Conservation (phyloP, 2,797 vertebrate genomes). For the Meda fulgida region DNA sequence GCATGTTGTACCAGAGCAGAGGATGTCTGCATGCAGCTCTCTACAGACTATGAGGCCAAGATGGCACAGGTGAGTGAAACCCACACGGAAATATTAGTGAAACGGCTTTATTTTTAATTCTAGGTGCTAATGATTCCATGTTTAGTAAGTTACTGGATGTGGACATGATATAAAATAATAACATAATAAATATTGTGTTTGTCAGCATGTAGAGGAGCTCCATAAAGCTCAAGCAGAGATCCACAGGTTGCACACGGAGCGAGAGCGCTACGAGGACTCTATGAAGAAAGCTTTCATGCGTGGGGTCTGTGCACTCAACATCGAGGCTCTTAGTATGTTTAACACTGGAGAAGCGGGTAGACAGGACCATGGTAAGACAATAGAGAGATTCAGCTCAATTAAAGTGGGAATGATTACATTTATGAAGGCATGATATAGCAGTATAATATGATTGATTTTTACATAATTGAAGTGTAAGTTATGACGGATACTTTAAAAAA, state of each 20-base stretch:
- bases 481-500: neutral
- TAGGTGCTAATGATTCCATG: neutral
- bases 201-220: conserved; percentile 81
- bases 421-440: neutral
- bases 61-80: conserved; percentile 82
- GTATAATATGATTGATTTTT: neutral
- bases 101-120: neutral
- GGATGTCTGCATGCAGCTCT: conserved; percentile 87
- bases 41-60: conserved; percentile 86
- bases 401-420: neutral
- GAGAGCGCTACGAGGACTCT: conserved; percentile 88
- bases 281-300: conserved; percentile 99
- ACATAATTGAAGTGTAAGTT: neutral
- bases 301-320: conserved; percentile 94
- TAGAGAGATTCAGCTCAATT: neutral
- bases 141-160: neutral
- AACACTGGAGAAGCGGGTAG: conserved; percentile 77
- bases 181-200: conserved; percentile 13
- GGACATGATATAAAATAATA: neutral
- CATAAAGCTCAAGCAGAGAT: conserved; percentile 86
- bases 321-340: conserved; percentile 96
- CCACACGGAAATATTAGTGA: neutral
- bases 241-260: conserved; percentile 83
- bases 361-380: conserved; percentile 69
- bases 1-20: conserved; percentile 89